Conservation (phyloP, 1,140 invertebrate genomes). For the Panagrolaimus sp. region DNA sequence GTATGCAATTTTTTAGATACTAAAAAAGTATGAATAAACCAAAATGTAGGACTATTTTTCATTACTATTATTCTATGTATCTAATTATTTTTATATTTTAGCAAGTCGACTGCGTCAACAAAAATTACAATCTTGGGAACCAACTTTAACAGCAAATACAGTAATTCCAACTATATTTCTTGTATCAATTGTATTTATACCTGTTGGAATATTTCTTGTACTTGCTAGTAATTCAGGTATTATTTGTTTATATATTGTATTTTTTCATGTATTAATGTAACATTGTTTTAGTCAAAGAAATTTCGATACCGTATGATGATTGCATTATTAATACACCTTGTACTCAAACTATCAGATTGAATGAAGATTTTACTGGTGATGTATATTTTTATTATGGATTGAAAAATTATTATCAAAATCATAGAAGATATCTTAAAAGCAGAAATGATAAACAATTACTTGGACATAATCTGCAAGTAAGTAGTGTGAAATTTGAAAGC, state of each 20-base stretch:
- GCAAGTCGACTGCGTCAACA: constrained; percentile 97
- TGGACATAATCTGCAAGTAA: constrained; percentile 63
- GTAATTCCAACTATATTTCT: constrained; percentile 93
- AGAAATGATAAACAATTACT: constrained; percentile 88
- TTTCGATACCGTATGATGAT: neutral
- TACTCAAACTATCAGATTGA: constrained; percentile 73
- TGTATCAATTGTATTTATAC: constrained; percentile 91
- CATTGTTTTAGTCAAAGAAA: constrained; percentile 29
- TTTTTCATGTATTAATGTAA: constrained; percentile 18
- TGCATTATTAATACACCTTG: constrained; percentile 67
- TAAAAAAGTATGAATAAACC: constrained; percentile 13
- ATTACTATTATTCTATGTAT: constrained; percentile 15
- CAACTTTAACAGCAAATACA: constrained; percentile 92
- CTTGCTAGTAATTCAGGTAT: constrained; percentile 74
- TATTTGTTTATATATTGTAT: constrained; percentile 24
- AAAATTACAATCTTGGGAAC: constrained; percentile 83
- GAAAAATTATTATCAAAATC: constrained; percentile 97
- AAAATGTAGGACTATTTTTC: constrained; percentile 37
- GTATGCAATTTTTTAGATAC: too few species aligned
- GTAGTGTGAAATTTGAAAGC: neutral
- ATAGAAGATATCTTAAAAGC: constrained; percentile 94
- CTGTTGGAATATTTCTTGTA: constrained; percentile 82
- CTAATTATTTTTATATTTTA: constrained; percentile 59
- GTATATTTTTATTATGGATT: constrained; percentile 97
- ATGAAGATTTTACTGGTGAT: constrained; percentile 70